A percentile compares a stretch with the other conserved stretches of the same genome.
Evolutionary conservation across 2,888 invertebrate genomes (phyloP).

Genomic region (Nysson spinosus): DNA sequence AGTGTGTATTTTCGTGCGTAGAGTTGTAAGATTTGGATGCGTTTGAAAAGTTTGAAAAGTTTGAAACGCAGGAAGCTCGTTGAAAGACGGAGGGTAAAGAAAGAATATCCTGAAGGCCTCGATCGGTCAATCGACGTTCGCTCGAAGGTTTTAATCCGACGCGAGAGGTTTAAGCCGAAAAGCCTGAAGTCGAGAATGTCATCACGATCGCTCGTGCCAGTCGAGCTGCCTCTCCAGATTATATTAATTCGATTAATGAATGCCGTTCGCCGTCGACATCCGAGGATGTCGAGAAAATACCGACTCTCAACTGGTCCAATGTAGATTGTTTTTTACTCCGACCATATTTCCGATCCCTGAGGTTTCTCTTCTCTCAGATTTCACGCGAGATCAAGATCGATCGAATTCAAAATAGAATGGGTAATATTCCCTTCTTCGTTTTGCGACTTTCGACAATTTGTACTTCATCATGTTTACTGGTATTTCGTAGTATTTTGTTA

Average conservation of each 20-base stretch:
- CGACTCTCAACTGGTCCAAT: too few relatives aligned
- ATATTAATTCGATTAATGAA: conserved; percentile 75
- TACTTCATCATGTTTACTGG: too few relatives aligned
- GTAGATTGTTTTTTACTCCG: conserved; percentile 6
- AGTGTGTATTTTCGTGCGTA: too few relatives aligned
- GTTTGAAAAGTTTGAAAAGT: too few relatives aligned
- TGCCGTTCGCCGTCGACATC: conserved; percentile 54
- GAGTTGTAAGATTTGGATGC: too few relatives aligned
- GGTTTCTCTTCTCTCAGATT: too few relatives aligned
- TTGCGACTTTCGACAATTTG: too few relatives aligned
- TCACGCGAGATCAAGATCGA: too few relatives aligned
- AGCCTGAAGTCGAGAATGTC: conserved; percentile 70
- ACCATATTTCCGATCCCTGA: not conserved
- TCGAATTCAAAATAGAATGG: too few relatives aligned
- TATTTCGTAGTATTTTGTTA: too few relatives aligned
- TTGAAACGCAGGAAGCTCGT: conserved; percentile 34
- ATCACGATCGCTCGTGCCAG: conserved; percentile 74
- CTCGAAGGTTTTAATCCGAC: conserved; percentile 64
- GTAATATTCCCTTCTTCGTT: too few relatives aligned
- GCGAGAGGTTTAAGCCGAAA: conserved; percentile 68
- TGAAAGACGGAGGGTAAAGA: conserved; percentile 40
- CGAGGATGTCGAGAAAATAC: too few relatives aligned
- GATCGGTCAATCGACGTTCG: conserved; percentile 53
- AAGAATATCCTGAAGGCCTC: conserved; percentile 24
- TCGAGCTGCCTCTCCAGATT: conserved; percentile 65